These are phyloP conservation scores for Ptyas mucosa DNA, from an alignment of 2,113 vertebrate genomes.

Conservation along the genomic window DNA sequence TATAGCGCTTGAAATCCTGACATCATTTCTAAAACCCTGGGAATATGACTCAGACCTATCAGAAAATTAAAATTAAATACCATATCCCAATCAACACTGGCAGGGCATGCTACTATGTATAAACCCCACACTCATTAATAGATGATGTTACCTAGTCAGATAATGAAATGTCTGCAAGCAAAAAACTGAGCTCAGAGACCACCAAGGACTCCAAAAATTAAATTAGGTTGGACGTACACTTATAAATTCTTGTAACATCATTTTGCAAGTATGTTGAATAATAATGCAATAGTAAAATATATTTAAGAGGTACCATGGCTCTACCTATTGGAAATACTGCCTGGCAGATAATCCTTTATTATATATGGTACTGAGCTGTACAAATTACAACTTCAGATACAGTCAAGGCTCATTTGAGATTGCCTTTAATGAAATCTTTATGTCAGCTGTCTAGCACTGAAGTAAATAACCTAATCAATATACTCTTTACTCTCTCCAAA, in stretches of 20 bases:
- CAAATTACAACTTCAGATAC: neutral
- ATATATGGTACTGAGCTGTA: neutral
- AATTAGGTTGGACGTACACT: neutral
- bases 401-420: neutral
- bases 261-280: neutral
- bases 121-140: neutral
- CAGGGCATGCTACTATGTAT: neutral
- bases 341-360: neutral
- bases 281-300: neutral
- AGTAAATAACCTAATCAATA: constrained; percentile 29
- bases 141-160: neutral
- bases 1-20: constrained; percentile 28
- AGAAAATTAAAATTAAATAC: constrained; percentile 31
- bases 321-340: neutral
- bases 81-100: neutral
- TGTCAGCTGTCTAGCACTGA: constrained; percentile 4
- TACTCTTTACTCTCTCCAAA: constrained; percentile 29
- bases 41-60: constrained; percentile 44
- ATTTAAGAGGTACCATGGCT: neutral
- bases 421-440: constrained; percentile 20
- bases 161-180: neutral
- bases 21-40: constrained; percentile 25
- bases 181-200: neutral
- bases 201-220: constrained; percentile 32
- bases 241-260: neutral